phyloP scores from a whole-genome alignment of 2,113 vertebrate species.

The Passer domesticus region DNA sequence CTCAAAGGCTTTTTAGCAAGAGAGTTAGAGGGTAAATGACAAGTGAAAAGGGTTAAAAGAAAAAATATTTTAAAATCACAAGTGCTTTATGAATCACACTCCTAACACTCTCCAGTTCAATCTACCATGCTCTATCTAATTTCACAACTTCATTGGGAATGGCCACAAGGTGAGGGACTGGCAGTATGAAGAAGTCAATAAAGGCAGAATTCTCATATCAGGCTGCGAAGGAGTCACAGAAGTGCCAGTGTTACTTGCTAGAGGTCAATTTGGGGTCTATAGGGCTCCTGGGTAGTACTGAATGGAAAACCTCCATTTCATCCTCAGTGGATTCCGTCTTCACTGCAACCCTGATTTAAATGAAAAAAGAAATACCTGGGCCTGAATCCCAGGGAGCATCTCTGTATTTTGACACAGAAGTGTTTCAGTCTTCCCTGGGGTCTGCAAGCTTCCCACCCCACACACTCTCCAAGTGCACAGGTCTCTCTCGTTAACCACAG shows the following conservation, averaged over 20 bases:
- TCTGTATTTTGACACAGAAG: neutral
- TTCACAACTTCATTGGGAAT: constrained; percentile 61
- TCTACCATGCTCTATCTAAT: constrained; percentile 37
- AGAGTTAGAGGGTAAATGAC: neutral
- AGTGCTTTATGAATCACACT: neutral
- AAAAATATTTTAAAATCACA: neutral
- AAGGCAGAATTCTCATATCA: neutral
- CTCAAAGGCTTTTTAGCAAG: neutral
- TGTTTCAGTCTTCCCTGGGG: neutral
- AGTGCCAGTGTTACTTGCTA: neutral
- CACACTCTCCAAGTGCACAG: neutral
- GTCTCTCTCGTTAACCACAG: neutral
- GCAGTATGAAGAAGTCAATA: constrained; percentile 27
- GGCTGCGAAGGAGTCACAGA: neutral
- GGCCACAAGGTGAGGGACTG: constrained; percentile 46
- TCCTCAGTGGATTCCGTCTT: neutral
- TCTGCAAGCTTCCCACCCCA: neutral
- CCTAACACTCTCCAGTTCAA: constrained; percentile 16
- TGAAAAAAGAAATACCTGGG: neutral
- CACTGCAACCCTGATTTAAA: neutral
- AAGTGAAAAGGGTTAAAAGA: neutral
- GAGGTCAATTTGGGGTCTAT: neutral
- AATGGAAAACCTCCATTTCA: neutral
- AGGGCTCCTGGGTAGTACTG: neutral
- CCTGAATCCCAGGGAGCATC: neutral